phyloP scores from a whole-genome alignment of 2,888 invertebrate species.

The Eledone cirrhosa region DNA sequence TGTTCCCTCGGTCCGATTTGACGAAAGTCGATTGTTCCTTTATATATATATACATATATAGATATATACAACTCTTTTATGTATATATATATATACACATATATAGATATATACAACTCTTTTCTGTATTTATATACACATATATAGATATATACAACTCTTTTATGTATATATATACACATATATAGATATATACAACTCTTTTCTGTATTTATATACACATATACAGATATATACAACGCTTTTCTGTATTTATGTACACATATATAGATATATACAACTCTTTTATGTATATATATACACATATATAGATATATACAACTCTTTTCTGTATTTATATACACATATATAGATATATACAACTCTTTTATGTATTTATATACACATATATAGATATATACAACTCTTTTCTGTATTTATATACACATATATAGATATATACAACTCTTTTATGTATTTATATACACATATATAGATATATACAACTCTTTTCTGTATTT shows the following conservation, averaged over 20 bases:
- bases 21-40: no score
- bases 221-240: background rate
- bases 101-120: background rate
- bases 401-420: background rate
- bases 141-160: background rate
- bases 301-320: background rate
- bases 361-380: background rate
- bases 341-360: background rate
- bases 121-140: no score
- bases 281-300: background rate
- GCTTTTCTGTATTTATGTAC: background rate
- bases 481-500: background rate
- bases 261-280: background rate
- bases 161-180: background rate
- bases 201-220: background rate
- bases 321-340: background rate
- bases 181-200: background rate
- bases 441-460: no score
- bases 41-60: background rate
- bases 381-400: background rate
- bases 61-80: background rate
- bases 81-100: background rate
- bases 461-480: background rate
- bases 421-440: background rate
- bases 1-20: no score